Percentiles rank a stretch among this genome's conserved stretches.
phyloP scores from a whole-genome alignment of 2,888 invertebrate genomes.

The Watsonalla cultraria region DNA sequence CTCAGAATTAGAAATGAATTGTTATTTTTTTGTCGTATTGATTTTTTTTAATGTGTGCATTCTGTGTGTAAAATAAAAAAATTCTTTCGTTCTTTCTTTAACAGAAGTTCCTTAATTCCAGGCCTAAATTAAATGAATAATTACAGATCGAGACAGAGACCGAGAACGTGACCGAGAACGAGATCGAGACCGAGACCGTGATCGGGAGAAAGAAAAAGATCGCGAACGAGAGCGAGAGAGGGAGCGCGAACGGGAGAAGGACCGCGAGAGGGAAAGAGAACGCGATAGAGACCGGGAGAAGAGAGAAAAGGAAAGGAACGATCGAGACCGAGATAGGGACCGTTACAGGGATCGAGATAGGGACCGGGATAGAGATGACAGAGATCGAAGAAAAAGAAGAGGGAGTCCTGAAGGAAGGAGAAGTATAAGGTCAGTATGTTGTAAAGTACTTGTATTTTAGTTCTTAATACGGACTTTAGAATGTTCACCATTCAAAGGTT shows the following conservation, averaged over 20 bases:
- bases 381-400: conserved; percentile 64
- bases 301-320: conserved; percentile 43
- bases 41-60: too few species aligned
- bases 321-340: conserved; percentile 43
- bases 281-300: conserved; percentile 43
- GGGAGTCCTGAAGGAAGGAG: conserved; percentile 65
- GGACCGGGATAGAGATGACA: conserved; percentile 52
- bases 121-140: too few species aligned
- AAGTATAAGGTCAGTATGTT: conserved; percentile 55
- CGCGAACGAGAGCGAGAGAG: conserved; percentile 36
- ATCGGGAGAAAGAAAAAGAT: conserved; percentile 27
- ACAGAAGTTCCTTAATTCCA: too few species aligned
- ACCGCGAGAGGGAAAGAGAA: conserved; percentile 37
- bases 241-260: conserved; percentile 45
- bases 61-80: too few species aligned
- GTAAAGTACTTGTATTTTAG: not conserved
- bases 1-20: too few species aligned
- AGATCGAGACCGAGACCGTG: conserved; percentile 40
- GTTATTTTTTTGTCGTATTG: too few species aligned
- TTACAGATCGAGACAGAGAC: too few species aligned
- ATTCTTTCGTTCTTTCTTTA: too few species aligned
- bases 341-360: conserved; percentile 39
- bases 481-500: too few species aligned
- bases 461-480: too few species aligned
- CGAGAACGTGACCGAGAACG: conserved; percentile 36